Evolutionary conservation across 1,140 invertebrate genomes (phyloP).

Genomic region (Drosophila sucinea): DNA sequence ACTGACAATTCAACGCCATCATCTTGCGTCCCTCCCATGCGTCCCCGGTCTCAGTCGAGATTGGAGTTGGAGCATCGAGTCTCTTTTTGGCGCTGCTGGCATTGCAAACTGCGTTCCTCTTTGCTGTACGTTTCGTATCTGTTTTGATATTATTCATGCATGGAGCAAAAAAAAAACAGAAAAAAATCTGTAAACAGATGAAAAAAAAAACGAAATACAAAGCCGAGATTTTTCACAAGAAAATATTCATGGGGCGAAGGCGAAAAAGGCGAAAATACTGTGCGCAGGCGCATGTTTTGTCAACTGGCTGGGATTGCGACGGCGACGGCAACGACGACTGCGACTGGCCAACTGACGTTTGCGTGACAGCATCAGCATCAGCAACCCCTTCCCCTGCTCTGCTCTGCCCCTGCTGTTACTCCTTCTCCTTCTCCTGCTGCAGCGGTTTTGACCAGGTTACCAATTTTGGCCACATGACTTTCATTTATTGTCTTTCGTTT

Average conservation of each 20-base stretch:
- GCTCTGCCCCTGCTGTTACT: too few relatives aligned
- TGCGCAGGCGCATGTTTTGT: slow-evolving; percentile 69
- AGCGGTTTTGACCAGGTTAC: slow-evolving; percentile 66
- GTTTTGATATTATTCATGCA: slow-evolving; percentile 70
- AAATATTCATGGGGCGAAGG: slow-evolving; percentile 71
- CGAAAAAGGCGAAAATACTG: slow-evolving; percentile 46
- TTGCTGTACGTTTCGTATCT: slow-evolving; percentile 57
- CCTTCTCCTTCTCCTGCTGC: background rate
- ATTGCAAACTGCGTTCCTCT: slow-evolving; percentile 68
- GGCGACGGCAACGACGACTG: slow-evolving; percentile 24
- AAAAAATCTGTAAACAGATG: background rate
- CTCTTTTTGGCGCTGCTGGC: slow-evolving; percentile 66
- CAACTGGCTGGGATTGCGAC: slow-evolving; percentile 47
- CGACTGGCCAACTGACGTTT: slow-evolving; percentile 52
- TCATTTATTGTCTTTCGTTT: slow-evolving; percentile 71
- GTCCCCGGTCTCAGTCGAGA: slow-evolving; percentile 24
- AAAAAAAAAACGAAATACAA: slow-evolving; percentile 28
- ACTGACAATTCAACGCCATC: slow-evolving; percentile 53
- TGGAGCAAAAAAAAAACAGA: slow-evolving; percentile 22
- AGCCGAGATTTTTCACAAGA: slow-evolving; percentile 79
- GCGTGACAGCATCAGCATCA: slow-evolving; percentile 61
- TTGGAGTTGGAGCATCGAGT: slow-evolving; percentile 1
- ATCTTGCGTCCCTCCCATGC: background rate
- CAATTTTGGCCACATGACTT: slow-evolving; percentile 76
- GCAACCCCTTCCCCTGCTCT: slow-evolving; percentile 4